These are phyloP conservation scores for Echinarachnius parma DNA, from an alignment of 53 echinoderm and acorn worm genomes.

Conservation along the genomic window DNA sequence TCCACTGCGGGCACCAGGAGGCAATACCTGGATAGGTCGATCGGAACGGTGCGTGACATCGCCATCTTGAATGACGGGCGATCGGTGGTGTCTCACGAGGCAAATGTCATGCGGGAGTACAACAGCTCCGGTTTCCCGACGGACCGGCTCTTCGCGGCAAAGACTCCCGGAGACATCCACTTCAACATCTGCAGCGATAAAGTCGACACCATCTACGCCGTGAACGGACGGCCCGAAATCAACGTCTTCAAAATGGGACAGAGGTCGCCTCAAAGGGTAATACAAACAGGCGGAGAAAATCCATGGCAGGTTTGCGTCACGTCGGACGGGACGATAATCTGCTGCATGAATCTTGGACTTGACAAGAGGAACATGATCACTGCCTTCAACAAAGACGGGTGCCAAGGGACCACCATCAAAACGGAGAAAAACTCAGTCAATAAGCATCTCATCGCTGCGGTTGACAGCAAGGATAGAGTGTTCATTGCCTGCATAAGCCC, in stretches of 20 bases:
- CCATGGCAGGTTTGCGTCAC: constrained; percentile 1
- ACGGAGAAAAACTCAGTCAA: neutral
- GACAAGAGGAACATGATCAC: neutral
- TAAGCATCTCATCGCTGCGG: constrained; percentile 4
- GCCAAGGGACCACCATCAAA: neutral
- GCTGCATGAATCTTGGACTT: too few relatives aligned
- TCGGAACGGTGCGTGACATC: neutral
- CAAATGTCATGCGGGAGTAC: neutral
- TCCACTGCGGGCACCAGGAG: neutral
- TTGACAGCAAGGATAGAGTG: neutral
- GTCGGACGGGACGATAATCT: neutral
- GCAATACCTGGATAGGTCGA: neutral
- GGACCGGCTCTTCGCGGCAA: neutral
- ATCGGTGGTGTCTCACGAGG: neutral
- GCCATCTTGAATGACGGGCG: neutral
- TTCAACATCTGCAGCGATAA: constrained; percentile 4
- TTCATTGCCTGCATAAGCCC: constrained; percentile 7
- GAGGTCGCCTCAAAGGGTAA: neutral
- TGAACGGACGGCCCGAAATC: constrained; percentile 14
- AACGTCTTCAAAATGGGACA: neutral
- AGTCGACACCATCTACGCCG: neutral
- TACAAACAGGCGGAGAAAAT: neutral
- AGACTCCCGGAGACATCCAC: neutral
- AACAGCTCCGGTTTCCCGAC: neutral
- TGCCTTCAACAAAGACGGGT: neutral